These are phyloP conservation scores for Drosophila heteroneura DNA, from an alignment of 2,888 invertebrate genomes.

Conservation along the genomic window DNA sequence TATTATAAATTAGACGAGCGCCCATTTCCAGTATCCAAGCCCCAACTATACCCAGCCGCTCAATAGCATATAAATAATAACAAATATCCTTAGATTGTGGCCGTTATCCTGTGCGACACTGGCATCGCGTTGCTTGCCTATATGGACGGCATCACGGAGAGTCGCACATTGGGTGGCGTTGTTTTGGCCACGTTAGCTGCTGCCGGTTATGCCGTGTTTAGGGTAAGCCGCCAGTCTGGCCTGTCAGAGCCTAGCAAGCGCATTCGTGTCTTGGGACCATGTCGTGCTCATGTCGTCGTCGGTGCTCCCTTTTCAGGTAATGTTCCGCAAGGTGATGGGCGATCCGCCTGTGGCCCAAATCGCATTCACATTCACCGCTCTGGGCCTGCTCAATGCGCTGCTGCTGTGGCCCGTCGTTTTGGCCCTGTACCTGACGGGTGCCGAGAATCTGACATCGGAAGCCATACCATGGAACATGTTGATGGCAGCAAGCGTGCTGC, in stretches of 20 bases:
- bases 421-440: constrained; percentile 93
- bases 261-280: constrained; percentile 46
- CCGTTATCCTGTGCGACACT: constrained; percentile 96
- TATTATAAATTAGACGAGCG: neutral
- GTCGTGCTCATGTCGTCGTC: constrained; percentile 52
- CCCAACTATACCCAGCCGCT: neutral
- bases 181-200: constrained; percentile 95
- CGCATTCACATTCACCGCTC: constrained; percentile 95
- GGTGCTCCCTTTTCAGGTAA: constrained; percentile 88
- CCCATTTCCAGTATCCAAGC: too few relatives aligned
- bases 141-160: constrained; percentile 97
- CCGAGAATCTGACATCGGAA: constrained; percentile 93
- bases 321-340: constrained; percentile 97
- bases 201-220: constrained; percentile 96
- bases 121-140: constrained; percentile 97
- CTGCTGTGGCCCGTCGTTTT: constrained; percentile 96
- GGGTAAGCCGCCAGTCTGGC: constrained; percentile 87
- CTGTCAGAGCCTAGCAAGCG: constrained; percentile 16
- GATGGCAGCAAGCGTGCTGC: constrained; percentile 91
- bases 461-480: constrained; percentile 95
- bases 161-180: constrained; percentile 95
- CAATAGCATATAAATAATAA: constrained; percentile 6
- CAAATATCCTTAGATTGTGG: constrained; percentile 90
- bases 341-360: constrained; percentile 96
- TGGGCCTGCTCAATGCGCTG: constrained; percentile 95